Evolutionary conservation across 2,888 invertebrate genomes (phyloP).

Genomic region (Macaria notata): DNA sequence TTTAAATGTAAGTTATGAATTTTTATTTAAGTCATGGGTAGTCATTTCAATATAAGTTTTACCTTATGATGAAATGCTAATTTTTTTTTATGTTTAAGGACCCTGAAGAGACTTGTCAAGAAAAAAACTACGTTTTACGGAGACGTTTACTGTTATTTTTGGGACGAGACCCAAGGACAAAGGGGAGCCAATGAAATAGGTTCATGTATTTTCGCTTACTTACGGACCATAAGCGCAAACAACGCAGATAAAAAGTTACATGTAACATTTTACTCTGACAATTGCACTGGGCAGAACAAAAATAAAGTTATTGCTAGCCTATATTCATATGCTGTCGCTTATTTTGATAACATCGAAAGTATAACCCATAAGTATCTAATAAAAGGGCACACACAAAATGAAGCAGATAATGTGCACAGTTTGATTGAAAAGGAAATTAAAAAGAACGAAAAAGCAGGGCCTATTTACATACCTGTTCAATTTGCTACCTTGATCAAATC

Average conservation of each 20-base stretch:
- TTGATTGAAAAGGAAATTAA: neutral
- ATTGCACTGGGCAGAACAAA: conserved; percentile 6
- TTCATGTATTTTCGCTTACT: conserved; percentile 1
- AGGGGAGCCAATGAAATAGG: conserved; percentile 6
- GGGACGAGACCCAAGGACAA: conserved; percentile 2
- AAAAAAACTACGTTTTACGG: too few species aligned
- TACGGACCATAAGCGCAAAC: neutral
- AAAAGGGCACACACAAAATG: too few species aligned
- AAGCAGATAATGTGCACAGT: neutral
- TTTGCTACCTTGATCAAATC: too few species aligned
- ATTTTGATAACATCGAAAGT: neutral
- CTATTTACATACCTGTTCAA: neutral
- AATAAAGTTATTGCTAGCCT: neutral
- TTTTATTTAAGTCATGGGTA: too few species aligned
- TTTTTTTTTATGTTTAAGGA: too few species aligned
- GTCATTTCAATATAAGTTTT: too few species aligned
- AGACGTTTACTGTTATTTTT: neutral
- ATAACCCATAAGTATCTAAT: neutral
- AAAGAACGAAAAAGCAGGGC: neutral
- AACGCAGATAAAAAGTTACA: neutral
- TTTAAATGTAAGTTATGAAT: too few species aligned
- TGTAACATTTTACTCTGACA: neutral
- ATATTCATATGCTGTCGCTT: neutral
- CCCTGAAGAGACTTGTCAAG: too few species aligned
- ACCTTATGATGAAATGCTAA: too few species aligned